Base-by-base conservation (phyloP, 1,140 invertebrate species). In the Calephelis virginiensis region DNA sequence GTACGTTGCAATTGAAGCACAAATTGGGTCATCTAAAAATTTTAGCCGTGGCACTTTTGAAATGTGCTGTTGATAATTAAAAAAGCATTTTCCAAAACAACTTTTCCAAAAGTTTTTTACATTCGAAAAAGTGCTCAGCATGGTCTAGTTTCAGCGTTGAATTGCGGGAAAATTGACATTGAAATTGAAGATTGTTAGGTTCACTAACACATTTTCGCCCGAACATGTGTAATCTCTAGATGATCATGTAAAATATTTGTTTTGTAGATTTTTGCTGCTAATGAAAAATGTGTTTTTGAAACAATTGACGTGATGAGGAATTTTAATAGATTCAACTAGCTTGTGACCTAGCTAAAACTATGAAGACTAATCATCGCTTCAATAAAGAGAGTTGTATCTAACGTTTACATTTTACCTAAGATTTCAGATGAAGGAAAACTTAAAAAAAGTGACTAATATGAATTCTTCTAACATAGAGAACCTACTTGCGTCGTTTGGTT, bases 341-440 rank as follows among this genome's bases (percentile, higher is more conserved):
- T 13, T 82, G 70, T 63, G 60, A 78, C 37, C 64, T 78, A 38
- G 77, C 79, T 59, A 68, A 75, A 66, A 50, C 56, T 43, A 49
- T 72, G 12, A 78, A 28, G 63, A 60, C 78, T 11, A 68, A 69
- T 49, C 74, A 78, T 75, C 64, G 67, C 45, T 83, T 82, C 66
- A 76, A 77, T 61, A 79, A 69, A 63, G 70, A 74, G n/a, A n/a
- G n/a, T n/a, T n/a, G 28, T 28, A 28, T 4, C 5, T 1, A 28
- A 4, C 2, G 28, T 28, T 4, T 3, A 28, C 28, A 28, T 28
- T 28, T 28, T 28, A 28, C 28, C 1, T 28, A 28, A 28, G 28
- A 28, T 28, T 28, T 28, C 28, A 28, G 5, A 28, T 3, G 28
- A 28, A 28, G 28, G 28, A 28, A 28, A 28, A 1, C 2, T 28